Evolutionary conservation across 2,113 vertebrate genomes (phyloP), one percentile per base, ranked within the genome.

Genomic region (Meles meles): DNA sequence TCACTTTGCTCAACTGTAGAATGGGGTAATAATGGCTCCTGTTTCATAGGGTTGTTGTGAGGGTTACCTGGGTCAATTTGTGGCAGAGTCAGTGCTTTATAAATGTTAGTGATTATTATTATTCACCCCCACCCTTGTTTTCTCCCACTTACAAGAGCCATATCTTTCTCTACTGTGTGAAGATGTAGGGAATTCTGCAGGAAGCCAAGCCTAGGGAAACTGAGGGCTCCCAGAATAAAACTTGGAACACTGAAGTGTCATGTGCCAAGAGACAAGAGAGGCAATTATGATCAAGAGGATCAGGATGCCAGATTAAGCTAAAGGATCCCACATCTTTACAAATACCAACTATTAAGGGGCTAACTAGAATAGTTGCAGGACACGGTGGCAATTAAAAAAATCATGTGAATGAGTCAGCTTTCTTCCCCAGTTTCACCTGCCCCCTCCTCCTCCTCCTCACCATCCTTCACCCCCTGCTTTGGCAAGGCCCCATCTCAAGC

Each of bases 181-280:
- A 94, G n/a, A 80, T 23, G 65, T 42, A 76, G 21, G 71, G 80
- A 96, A 91, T 91, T 95, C 63, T 85, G 11, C 13, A 90, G 39
- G 37, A 7, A 69, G 0, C 8, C 47, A 90, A 34, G 37, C 67
- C 44, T 55, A 12, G 25, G n/a, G 49, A 92, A 88, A 21, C 47
- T 92, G 59, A 15, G 13, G 15, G 18, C 4, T 95, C 67, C 90
- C 27, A 88, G 76, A 94, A 71, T 80, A 92, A 88, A 87, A 95
- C 29, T 85, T 69, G 52, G n/a, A 6, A 92, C 20, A 71, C 12
- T 57, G 12, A 93, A 39, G 34, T 90, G 31, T 25, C 52, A 94
- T 87, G 84, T 74, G 15, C 25, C 37, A 95, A 92, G 85, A 88
- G 15, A 94, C 37, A 96, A 92, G 81, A 84, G 15, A 94, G 27